A percentile compares a stretch with the other conserved stretches of the same genome.
These are phyloP conservation scores for Lumbricus terrestris DNA, from an alignment of 2,888 invertebrate genomes.

Conservation along the genomic window DNA sequence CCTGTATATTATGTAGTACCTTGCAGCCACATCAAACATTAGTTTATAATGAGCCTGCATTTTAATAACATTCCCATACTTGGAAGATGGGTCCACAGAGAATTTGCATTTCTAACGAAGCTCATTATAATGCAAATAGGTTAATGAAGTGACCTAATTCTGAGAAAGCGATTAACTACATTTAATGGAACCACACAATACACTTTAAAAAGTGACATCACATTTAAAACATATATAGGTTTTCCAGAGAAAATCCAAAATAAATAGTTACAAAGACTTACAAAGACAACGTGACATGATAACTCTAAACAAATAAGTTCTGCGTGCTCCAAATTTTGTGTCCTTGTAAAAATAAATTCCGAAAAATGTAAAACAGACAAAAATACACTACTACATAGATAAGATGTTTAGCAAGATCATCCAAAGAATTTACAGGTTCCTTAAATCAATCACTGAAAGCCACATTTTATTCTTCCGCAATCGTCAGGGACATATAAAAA, in stretches of 20 bases:
- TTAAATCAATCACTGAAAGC: not conserved
- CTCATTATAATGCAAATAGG: not conserved
- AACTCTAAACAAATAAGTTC: not conserved
- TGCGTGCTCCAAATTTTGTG: not conserved
- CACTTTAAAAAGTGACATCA: not conserved
- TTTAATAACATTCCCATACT: not conserved
- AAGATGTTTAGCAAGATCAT: not conserved
- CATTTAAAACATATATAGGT: not conserved
- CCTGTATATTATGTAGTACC: too few species aligned
- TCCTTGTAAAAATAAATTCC: not conserved
- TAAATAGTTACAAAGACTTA: not conserved
- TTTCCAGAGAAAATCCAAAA: not conserved
- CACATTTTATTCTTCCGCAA: not conserved
- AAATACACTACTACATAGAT: not conserved
- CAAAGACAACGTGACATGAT: not conserved
- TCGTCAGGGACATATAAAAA: not conserved
- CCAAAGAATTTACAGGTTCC: too few species aligned
- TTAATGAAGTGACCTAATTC: not conserved
- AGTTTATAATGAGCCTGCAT: not conserved
- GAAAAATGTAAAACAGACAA: not conserved
- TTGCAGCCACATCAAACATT: too few species aligned
- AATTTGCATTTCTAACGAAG: not conserved
- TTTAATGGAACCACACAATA: not conserved
- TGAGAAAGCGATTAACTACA: not conserved
- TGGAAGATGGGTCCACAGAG: not conserved